Conservation (phyloP, 2,113 vertebrate species). For the Toxotes jaculatrix region DNA sequence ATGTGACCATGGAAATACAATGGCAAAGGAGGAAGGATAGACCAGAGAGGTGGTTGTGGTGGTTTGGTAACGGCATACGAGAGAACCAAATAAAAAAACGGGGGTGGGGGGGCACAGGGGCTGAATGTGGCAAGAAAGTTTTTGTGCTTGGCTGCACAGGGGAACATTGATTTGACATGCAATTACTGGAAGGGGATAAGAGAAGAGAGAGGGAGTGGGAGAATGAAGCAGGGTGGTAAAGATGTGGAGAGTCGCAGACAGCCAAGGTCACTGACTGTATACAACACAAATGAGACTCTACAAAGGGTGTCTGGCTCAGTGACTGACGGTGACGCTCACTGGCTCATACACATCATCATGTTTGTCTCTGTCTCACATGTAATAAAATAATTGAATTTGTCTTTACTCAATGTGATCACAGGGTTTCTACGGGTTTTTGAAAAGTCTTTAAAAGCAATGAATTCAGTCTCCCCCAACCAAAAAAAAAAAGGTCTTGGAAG, state of each 20-base stretch:
- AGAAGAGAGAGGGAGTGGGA: constrained; percentile 39
- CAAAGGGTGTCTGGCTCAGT: constrained; percentile 52
- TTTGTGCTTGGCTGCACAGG: constrained; percentile 69
- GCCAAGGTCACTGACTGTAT: constrained; percentile 63
- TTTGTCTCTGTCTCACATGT: not conserved
- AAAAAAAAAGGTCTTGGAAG: too few relatives aligned
- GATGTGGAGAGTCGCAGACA: constrained; percentile 49
- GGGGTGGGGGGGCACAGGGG: constrained; percentile 2
- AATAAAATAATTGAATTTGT: not conserved
- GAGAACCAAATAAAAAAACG: constrained; percentile 4
- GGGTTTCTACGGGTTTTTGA: not conserved
- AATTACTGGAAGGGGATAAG: constrained; percentile 70
- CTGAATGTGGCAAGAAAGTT: constrained; percentile 53
- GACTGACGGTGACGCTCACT: not conserved
- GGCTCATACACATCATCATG: constrained; percentile 22
- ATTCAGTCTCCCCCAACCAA: too few relatives aligned
- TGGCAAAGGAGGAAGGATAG: not conserved
- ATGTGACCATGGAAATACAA: constrained; percentile 2
- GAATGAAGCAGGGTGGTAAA: constrained; percentile 46
- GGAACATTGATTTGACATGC: constrained; percentile 79
- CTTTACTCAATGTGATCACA: not conserved
- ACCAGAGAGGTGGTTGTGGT: not conserved
- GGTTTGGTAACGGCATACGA: not conserved
- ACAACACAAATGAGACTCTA: constrained; percentile 48
- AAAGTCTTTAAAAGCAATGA: too few relatives aligned